Evolutionary conservation across 2,888 invertebrate species (phyloP).

Genomic region (Xiphydria camelus): DNA sequence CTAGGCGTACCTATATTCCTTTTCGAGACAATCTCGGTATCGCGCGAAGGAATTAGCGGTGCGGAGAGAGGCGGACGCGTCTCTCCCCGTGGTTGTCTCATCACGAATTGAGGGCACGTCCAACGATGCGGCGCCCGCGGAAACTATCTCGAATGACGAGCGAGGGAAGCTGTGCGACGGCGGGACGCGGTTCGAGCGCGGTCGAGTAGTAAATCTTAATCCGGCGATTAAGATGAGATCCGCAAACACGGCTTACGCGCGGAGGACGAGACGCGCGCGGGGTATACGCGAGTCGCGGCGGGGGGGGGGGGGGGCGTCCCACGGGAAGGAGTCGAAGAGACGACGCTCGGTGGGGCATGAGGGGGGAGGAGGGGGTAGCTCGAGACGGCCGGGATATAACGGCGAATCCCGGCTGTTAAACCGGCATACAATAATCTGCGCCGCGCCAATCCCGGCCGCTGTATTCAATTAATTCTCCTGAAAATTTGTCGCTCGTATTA

Average conservation of each 20-base stretch:
- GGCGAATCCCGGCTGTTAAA: conserved; percentile 52
- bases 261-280: too few relatives aligned
- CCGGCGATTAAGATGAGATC: conserved; percentile 25
- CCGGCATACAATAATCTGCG: conserved; percentile 55
- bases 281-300: not conserved
- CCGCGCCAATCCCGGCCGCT: conserved; percentile 47
- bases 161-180: too few relatives aligned
- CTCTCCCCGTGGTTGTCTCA: too few relatives aligned
- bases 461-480: conserved; percentile 56
- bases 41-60: too few relatives aligned
- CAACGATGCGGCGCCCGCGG: too few relatives aligned
- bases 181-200: too few relatives aligned
- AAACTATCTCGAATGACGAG: too few relatives aligned
- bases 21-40: too few relatives aligned
- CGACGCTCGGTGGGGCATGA: conserved; percentile 14
- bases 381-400: conserved; percentile 48
- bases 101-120: too few relatives aligned
- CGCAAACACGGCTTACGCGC: conserved; percentile 25
- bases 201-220: conserved; percentile 21
- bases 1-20: too few relatives aligned
- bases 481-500: conserved; percentile 58
- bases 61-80: too few relatives aligned
- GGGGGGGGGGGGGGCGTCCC: conserved; percentile 10
- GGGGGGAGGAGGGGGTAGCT: conserved; percentile 25
- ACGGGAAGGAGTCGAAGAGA: conserved; percentile 19